These are phyloP conservation scores for Cochlearius cochlearius DNA, from an alignment of 2,113 vertebrate species.

Conservation along the genomic window DNA sequence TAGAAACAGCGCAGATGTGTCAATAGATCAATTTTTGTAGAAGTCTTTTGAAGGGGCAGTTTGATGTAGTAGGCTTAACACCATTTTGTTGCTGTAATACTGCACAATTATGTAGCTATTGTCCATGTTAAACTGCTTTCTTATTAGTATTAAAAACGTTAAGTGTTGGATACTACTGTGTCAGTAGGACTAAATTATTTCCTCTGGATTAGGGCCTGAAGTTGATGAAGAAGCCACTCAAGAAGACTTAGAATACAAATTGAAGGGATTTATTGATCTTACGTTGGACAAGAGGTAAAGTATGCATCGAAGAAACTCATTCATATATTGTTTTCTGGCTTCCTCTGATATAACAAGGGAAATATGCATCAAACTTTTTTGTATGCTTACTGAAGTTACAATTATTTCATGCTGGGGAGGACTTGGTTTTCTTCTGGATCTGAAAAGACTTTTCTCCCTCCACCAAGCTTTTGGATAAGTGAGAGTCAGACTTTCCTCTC, in stretches of 20 bases:
- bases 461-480: not conserved
- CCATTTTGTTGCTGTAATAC: not conserved
- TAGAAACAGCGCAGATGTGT: not conserved
- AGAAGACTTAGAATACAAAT: conserved; percentile 94
- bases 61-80: not conserved
- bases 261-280: conserved; percentile 94
- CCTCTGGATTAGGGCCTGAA: conserved; percentile 80
- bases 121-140: not conserved
- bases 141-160: not conserved
- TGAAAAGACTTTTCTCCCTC: not conserved
- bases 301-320: not conserved
- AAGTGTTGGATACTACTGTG: not conserved
- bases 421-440: not conserved
- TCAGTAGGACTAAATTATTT: not conserved
- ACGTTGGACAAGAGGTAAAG: conserved; percentile 94
- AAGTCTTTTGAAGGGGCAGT: not conserved
- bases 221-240: conserved; percentile 87
- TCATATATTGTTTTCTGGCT: not conserved
- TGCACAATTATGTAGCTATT: not conserved
- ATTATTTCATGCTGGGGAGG: not conserved
- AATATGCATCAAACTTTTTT: not conserved
- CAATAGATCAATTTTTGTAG: not conserved
- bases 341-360: not conserved
- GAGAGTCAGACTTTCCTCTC: not conserved
- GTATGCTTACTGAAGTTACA: not conserved